Percentiles rank a stretch among this genome's conserved stretches.
Evolutionary conservation across 2,888 invertebrate species (phyloP).

Genomic region (Conomelus anceps): DNA sequence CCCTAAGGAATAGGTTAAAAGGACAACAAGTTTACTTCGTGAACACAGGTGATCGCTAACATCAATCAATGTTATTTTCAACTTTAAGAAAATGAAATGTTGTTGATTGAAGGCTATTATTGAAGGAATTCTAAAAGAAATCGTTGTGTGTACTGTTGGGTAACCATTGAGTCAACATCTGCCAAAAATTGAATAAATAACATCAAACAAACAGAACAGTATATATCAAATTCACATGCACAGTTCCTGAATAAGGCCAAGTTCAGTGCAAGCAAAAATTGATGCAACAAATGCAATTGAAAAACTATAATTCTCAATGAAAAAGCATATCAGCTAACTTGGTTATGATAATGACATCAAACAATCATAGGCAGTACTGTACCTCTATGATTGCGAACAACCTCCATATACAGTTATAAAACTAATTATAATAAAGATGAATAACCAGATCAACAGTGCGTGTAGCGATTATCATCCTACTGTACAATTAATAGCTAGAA

Average conservation of each 20-base stretch:
- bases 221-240: neutral
- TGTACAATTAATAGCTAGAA: neutral
- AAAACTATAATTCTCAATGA: neutral
- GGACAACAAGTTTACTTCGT: no score
- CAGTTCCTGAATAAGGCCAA: neutral
- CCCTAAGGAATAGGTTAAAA: no score
- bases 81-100: no score
- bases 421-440: neutral
- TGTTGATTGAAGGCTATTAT: no score
- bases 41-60: no score
- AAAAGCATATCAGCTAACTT: neutral
- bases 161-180: neutral
- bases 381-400: neutral
- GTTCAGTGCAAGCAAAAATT: neutral
- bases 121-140: no score
- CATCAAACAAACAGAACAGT: slow-evolving; percentile 2
- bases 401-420: neutral
- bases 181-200: neutral
- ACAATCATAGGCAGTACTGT: neutral
- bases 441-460: neutral
- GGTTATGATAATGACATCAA: neutral
- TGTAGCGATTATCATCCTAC: neutral
- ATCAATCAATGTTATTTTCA: no score
- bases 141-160: neutral
- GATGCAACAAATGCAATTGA: neutral